phyloP scores from a whole-genome alignment of 2,888 invertebrate species.

The Acleris laterana region DNA sequence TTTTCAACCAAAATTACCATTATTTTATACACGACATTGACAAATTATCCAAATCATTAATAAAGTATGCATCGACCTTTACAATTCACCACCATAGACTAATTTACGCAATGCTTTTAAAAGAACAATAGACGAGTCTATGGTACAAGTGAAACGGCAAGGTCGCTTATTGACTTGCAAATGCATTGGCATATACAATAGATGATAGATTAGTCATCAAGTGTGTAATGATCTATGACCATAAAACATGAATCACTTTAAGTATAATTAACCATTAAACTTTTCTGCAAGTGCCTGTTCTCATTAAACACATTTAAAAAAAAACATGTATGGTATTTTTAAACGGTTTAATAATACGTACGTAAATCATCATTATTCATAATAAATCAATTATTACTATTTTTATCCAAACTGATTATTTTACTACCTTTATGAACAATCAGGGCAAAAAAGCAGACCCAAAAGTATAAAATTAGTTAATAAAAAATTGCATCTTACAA shows the following conservation, averaged over 20 bases:
- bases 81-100: slow-evolving; percentile 7
- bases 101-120: slow-evolving; percentile 22
- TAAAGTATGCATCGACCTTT: slow-evolving; percentile 3
- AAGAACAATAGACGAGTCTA: slow-evolving; percentile 29
- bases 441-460: too few species aligned
- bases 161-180: slow-evolving; percentile 35
- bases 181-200: slow-evolving; percentile 24
- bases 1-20: too few species aligned
- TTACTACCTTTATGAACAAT: background rate
- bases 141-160: slow-evolving; percentile 33
- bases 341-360: too few species aligned
- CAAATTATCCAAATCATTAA: background rate
- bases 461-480: background rate
- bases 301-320: too few species aligned
- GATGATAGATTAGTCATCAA: slow-evolving; percentile 32
- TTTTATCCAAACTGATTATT: too few species aligned
- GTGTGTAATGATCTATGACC: background rate
- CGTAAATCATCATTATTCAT: too few species aligned
- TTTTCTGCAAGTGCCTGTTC: too few species aligned
- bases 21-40: background rate
- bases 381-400: too few species aligned
- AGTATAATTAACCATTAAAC: background rate
- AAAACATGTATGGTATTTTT: too few species aligned
- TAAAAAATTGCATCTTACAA: background rate
- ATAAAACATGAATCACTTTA: background rate